Evolutionary conservation across 2,888 invertebrate genomes (phyloP).

Genomic region (Rhagium mordax): DNA sequence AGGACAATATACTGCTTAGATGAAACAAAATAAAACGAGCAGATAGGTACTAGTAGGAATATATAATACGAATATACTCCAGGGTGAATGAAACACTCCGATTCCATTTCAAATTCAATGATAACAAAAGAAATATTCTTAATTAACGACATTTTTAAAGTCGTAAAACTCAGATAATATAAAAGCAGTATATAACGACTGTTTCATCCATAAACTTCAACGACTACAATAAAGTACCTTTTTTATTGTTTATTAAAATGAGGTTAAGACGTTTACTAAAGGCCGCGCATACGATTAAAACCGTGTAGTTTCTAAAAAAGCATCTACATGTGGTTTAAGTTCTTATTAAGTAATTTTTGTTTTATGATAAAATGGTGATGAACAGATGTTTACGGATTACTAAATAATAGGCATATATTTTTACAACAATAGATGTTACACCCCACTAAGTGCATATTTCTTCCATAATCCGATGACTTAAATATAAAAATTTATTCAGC

Average conservation of each 20-base stretch:
- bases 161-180: conserved; percentile 49
- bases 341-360: conserved; percentile 25
- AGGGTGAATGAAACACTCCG: conserved; percentile 34
- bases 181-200: conserved; percentile 48
- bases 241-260: conserved; percentile 68
- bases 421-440: background rate
- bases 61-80: conserved; percentile 20
- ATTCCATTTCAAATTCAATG: conserved; percentile 43
- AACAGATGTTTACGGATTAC: background rate
- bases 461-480: too few species aligned
- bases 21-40: conserved; percentile 6
- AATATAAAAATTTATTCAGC: too few species aligned
- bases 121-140: conserved; percentile 51
- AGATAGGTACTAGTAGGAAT: background rate
- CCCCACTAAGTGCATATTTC: too few species aligned
- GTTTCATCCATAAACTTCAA: conserved; percentile 51
- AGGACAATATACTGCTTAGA: conserved; percentile 4
- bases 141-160: conserved; percentile 48
- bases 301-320: conserved; percentile 24
- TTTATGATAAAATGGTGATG: conserved; percentile 7
- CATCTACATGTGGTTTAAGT: conserved; percentile 13
- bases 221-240: conserved; percentile 48
- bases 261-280: conserved; percentile 59
- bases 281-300: conserved; percentile 41
- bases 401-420: background rate